Conservation (phyloP, 1,140 invertebrate genomes). For the Sarcophaga bullata region DNA sequence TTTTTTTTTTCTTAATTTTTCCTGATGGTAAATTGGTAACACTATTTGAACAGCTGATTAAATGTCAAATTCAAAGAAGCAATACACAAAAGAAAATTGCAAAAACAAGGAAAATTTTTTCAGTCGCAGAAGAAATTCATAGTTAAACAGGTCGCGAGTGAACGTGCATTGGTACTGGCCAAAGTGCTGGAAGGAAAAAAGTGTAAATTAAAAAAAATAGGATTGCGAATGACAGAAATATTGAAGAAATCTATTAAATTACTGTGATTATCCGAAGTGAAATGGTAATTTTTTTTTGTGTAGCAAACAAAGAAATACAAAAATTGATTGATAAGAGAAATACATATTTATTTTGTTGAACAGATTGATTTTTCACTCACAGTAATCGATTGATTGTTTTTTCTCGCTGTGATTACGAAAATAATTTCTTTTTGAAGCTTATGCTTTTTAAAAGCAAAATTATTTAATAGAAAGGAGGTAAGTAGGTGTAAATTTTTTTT, state of each 20-base stretch:
- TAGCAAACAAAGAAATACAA: not conserved
- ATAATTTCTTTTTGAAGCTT: too few species aligned
- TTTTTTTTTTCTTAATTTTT: too few species aligned
- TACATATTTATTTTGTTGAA: not conserved
- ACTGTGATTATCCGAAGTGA: not conserved
- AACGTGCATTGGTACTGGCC: not conserved
- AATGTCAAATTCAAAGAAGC: not conserved
- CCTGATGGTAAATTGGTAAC: not conserved
- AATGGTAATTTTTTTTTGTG: not conserved
- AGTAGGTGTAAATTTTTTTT: too few species aligned
- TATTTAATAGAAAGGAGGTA: too few species aligned
- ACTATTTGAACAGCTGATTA: not conserved
- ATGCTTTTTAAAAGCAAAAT: too few species aligned
- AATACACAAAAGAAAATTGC: not conserved
- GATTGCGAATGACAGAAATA: too few species aligned
- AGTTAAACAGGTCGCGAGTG: not conserved
- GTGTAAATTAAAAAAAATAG: not conserved
- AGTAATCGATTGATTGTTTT: too few species aligned
- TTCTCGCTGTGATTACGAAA: too few species aligned
- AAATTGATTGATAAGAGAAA: not conserved
- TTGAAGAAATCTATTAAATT: too few species aligned
- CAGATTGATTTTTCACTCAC: too few species aligned
- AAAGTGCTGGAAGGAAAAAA: not conserved
- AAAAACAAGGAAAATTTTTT: not conserved
- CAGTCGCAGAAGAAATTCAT: not conserved